Evolutionary conservation across 2,888 invertebrate species (phyloP), one percentile per base, ranked within the genome.

Genomic region (Sarcophaga carnaria): DNA sequence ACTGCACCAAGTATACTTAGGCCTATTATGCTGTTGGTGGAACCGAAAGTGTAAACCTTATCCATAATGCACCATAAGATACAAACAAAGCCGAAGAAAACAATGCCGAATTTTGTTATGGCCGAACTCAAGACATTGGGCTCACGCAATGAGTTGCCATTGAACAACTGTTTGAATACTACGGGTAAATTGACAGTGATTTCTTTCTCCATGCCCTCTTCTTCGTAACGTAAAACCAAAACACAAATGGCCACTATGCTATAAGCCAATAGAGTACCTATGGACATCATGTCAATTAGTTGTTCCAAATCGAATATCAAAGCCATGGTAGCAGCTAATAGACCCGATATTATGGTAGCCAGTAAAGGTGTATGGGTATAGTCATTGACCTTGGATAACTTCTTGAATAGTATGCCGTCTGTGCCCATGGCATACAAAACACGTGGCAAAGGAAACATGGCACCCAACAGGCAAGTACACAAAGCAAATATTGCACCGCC

Each of bases 201-300:
- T 83, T 91, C 72, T 59, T 90, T 90, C 92, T 89, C 88, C 37
- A 91, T 85, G 0, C 91, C 92, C 22, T 91, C 91, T 64, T 93
- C 91, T 84, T 93, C 92, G 74, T 95, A 98, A 95, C 98, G 96
- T 54, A 98, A 94, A 77, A 99, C 95, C 8, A 98, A 95, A 4
- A 99, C 98, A 90, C 97, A 97, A 83, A 97, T 96, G 1, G 98
- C 97, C 1, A 99, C 98, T 88, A 98, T 98, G 2, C 98, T 97
- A 92, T 98, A 98, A 0, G 98, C 98, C 76, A 98, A 94, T 2
- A 98, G 94, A 0, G 98, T 98, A 14, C 97, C 97, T 89, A 99
- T 98, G 10, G 98, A 98, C 97, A 99, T 98, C 97, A 99, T 98
- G 91, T 99, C 98, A 86, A 99, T 98, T 81, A 99, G 94, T 91